phyloP scores from a whole-genome alignment of 2,113 vertebrate species.

The Callocephalon fimbriatum region DNA sequence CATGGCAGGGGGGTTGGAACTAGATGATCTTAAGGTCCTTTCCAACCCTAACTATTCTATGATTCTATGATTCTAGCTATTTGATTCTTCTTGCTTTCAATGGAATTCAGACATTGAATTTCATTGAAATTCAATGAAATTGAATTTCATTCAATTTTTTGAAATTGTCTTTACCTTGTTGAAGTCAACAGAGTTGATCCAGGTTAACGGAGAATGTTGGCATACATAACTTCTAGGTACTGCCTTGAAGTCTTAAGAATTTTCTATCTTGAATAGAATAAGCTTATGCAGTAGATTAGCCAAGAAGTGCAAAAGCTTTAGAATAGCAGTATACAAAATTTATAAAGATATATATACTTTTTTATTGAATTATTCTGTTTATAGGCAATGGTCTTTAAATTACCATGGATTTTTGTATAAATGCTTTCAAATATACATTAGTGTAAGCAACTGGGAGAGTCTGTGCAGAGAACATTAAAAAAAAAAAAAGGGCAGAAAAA shows the following conservation, averaged over 20 bases:
- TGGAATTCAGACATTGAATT: not conserved
- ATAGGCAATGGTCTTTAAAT: not conserved
- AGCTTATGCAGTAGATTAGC: not conserved
- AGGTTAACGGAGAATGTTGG: not conserved
- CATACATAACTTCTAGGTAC: not conserved
- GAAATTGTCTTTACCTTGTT: not conserved
- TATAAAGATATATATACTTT: not conserved
- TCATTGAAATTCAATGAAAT: not conserved
- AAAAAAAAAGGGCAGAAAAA: not conserved
- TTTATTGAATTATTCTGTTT: not conserved
- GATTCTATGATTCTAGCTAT: too few species aligned
- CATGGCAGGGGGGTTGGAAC: too few species aligned
- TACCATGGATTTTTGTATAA: not conserved
- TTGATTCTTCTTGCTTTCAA: not conserved
- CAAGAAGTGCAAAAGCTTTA: not conserved
- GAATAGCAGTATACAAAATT: too few species aligned
- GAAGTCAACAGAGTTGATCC: not conserved
- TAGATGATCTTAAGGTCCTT: too few species aligned
- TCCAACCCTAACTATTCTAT: too few species aligned
- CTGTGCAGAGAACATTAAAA: not conserved
- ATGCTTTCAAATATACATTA: slow-evolving; percentile 11
- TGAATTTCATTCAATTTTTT: not conserved
- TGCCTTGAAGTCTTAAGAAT: not conserved
- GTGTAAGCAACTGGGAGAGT: not conserved
- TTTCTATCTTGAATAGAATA: not conserved